Base-by-base conservation (phyloP, 2,797 vertebrate species). In the Aplochiton taeniatus region DNA sequence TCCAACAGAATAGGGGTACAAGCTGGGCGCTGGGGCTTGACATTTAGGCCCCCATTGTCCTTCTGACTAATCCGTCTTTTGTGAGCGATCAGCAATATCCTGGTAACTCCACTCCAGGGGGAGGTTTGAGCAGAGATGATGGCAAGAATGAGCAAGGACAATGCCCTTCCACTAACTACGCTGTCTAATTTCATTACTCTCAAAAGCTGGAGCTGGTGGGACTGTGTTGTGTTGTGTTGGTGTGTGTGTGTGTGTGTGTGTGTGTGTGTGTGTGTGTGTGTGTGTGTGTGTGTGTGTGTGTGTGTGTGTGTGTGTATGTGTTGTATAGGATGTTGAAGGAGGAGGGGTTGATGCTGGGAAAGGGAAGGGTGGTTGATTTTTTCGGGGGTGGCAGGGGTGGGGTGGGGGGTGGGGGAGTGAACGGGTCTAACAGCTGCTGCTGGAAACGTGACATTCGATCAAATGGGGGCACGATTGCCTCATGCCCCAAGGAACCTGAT, bases 151-250 rank as follows among this genome's bases (percentile, higher is more conserved):
- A 85, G 79, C 84, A 83, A 82, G 85, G 81, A 92, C 90, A 92
- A 91, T 88, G 84, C 77, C 63, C 75, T 76, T 77, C 79, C 83
- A 66, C 86, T 89, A 88, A 88, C 84, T 65, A 74, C 31, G 76
- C 87, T 87, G 88, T 92, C 88, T 89, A 83, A 90, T 90, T 83
- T 87, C 81, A 90, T 93, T 90, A 91, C 44, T 65, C 73, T 86
- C 88, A 90, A 83, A 64, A 64, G 79, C 77, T 61, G 41, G 81
- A 70, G 78, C 81, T 64, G 79, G 73, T 68, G 55, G 62, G 77
- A 46, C 58, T 41, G 13, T 43, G 20, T 16, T 53, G 11, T 31
- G 46, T 47, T 47, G 64, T 64, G n/a, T n/a, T n/a, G n/a, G 19
- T 42, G 49, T 17, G 18, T 61, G n/a, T n/a, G n/a, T n/a, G n/a